Evolutionary conservation across 2,113 vertebrate genomes (phyloP), one percentile per base, ranked within the genome.

Genomic region (Cathartes aura): DNA sequence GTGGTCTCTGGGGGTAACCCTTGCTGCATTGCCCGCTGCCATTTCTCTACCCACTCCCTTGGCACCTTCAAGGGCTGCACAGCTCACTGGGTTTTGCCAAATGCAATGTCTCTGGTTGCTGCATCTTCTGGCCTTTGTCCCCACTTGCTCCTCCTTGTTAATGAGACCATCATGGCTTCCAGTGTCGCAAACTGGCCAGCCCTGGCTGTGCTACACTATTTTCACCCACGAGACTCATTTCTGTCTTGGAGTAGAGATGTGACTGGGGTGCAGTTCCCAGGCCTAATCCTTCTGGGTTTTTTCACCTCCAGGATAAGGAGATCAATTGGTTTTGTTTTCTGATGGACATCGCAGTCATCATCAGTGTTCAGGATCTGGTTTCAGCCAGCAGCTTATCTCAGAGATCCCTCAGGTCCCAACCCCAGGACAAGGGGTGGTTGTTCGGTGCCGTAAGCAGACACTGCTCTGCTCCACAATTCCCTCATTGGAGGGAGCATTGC

Each of bases 11-110:
- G 5, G 15, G 26, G 30, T 30, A 24, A 36, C n/a, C 13, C 40
- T 90, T 85, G 67, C 56, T 85, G 15, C 40, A 38, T 18, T 1
- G 1, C 34, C 59, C 1, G 2, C n/a, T 78, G n/a, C 30, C 2
- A 0, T 45, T 67, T 79, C 79, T 68, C 36, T 50, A 1, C 17
- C 23, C 5, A 0, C 4, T 68, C 19, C 23, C n/a, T 85, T 0
- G 0, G 26, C 43, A 38, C 2, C 12, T 72, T 55, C 60, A 47
- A 53, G n/a, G 62, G 15, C 30, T n/a, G 29, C 32, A 11, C 1
- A 1, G 16, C 38, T 83, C 2, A 0, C 16, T 34, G 16, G 17
- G 12, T 20, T 45, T 89, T 83, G 40, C 53, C 67, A 86, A 38
- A 34, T 34, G 42, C 30, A 40, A 11, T 6, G 30, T n/a, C 6